A percentile compares a stretch with the other conserved stretches of the same genome.
These are phyloP conservation scores for Frankliniella fusca DNA, from an alignment of 2,888 invertebrate species.

Conservation along the genomic window DNA sequence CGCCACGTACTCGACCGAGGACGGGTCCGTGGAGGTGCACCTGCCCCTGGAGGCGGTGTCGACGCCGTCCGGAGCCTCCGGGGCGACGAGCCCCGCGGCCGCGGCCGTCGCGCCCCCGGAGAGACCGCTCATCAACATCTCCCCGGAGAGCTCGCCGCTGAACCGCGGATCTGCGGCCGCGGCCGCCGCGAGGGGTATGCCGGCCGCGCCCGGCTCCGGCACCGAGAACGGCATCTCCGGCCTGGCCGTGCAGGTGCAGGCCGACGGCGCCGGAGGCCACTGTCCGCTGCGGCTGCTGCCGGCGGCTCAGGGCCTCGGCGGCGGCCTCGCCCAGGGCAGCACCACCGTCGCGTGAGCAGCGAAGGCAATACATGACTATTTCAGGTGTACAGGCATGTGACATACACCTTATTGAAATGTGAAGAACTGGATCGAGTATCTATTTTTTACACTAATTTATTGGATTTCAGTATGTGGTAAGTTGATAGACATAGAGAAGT, in stretches of 20 bases:
- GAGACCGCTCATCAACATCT: background rate
- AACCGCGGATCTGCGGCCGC: background rate
- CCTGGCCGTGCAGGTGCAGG: background rate
- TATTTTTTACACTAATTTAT: background rate
- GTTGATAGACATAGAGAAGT: background rate
- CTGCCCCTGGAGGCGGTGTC: constrained; percentile 28
- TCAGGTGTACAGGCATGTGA: background rate
- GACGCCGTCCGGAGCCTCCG: background rate
- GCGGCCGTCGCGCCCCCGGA: constrained; percentile 12
- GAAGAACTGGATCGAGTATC: background rate
- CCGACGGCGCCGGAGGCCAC: background rate
- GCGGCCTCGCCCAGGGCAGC: background rate
- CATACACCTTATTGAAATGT: too few relatives aligned
- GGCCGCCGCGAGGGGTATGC: background rate
- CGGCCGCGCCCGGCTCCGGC: background rate
- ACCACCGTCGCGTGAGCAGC: background rate
- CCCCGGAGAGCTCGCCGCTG: background rate
- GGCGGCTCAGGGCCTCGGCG: background rate
- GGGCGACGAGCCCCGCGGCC: background rate
- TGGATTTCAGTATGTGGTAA: background rate
- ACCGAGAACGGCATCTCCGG: background rate
- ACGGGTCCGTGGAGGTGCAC: constrained; percentile 36
- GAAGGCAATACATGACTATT: background rate
- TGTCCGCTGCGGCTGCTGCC: background rate
- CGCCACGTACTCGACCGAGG: constrained; percentile 35